Conservation (phyloP, 37 sponge, comb jelly and placozoan genomes). For the Mnemiopsis leidyi region DNA sequence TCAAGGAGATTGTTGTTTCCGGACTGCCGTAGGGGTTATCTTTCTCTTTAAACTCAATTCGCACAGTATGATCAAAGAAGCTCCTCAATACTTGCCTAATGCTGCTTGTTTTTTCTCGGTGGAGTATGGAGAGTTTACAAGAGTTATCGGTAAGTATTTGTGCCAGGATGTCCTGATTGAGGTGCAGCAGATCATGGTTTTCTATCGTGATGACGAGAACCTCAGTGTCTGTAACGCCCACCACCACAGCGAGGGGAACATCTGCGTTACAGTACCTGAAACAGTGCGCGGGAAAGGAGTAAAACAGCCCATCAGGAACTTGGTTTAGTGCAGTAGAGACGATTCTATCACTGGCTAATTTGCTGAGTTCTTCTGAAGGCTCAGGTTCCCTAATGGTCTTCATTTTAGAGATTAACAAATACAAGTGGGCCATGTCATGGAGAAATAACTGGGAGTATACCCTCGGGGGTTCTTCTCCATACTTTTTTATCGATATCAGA, state of each 20-base stretch:
- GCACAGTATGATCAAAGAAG: neutral
- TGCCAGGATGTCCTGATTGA: conserved; percentile 22
- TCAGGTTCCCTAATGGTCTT: neutral
- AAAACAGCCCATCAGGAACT: neutral
- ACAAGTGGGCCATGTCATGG: conserved; percentile 11
- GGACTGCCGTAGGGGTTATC: conserved; percentile 7
- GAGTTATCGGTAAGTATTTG: neutral
- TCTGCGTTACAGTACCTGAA: conserved; percentile 19
- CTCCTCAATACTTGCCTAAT: conserved; percentile 18
- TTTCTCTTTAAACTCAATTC: neutral
- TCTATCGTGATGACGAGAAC: neutral
- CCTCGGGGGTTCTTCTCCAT: neutral
- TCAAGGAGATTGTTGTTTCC: conserved; percentile 15
- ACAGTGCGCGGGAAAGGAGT: conserved; percentile 8
- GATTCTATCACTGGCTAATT: neutral
- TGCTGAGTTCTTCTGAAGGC: neutral
- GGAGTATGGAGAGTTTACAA: neutral
- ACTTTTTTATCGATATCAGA: neutral
- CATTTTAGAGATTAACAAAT: neutral
- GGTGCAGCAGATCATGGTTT: neutral
- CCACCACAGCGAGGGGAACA: neutral
- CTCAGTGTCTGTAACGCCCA: neutral
- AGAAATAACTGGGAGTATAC: conserved; percentile 24
- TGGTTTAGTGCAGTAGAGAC: neutral
- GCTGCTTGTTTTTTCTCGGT: neutral